phyloP scores from a whole-genome alignment of 1,140 invertebrate genomes.

The Lutraria rhynchaena region DNA sequence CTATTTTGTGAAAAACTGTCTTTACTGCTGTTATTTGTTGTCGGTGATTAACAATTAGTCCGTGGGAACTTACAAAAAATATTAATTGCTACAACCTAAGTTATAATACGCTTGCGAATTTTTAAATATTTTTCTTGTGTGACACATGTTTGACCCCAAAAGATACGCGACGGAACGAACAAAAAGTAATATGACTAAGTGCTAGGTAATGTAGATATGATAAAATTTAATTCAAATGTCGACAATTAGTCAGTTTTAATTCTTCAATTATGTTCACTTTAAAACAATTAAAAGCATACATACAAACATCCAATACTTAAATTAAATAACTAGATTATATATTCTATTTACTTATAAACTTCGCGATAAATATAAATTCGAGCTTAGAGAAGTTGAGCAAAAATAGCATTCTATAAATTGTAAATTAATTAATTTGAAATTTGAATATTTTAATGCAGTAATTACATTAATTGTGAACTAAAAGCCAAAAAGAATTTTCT shows the following conservation, averaged over 20 bases:
- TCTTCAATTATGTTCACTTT: constrained; percentile 22
- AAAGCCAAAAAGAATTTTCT: too few relatives aligned
- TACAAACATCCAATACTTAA: too few relatives aligned
- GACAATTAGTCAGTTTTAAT: constrained; percentile 16
- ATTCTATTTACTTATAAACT: too few relatives aligned
- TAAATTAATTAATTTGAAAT: too few relatives aligned
- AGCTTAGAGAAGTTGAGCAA: too few relatives aligned
- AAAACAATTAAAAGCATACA: constrained; percentile 25
- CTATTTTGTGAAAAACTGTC: too few relatives aligned
- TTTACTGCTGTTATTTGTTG: not conserved
- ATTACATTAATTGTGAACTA: too few relatives aligned
- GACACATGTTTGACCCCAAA: constrained; percentile 34
- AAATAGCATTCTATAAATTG: too few relatives aligned
- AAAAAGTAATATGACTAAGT: constrained; percentile 21
- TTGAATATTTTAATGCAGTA: too few relatives aligned
- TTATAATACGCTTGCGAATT: too few relatives aligned
- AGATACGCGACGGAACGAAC: not conserved
- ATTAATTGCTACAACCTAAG: not conserved
- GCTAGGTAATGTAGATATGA: constrained; percentile 7
- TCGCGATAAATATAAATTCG: too few relatives aligned
- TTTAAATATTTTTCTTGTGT: constrained; percentile 3
- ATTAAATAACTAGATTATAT: too few relatives aligned
- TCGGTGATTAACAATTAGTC: constrained; percentile 1
- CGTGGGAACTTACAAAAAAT: constrained; percentile 25
- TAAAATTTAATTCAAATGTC: constrained; percentile 14